Percentiles rank a stretch among this genome's conserved stretches.
These are phyloP conservation scores for Podarcis cretensis DNA, from an alignment of 2,113 vertebrate species.

Conservation along the genomic window DNA sequence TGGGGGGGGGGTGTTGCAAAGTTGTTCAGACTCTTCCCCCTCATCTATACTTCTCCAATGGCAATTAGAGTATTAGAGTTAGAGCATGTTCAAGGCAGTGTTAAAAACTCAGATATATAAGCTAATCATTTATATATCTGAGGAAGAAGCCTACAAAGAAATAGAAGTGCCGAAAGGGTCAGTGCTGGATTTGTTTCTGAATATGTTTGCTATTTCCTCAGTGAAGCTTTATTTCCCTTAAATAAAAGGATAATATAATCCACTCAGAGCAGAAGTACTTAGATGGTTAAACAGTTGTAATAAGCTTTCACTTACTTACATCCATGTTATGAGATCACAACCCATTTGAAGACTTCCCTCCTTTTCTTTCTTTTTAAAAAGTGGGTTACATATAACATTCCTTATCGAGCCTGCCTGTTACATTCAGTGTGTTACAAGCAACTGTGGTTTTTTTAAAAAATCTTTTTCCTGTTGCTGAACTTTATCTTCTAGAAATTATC, in stretches of 20 bases:
- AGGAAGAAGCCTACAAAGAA: neutral
- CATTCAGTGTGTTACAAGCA: conserved; percentile 38
- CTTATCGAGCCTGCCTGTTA: neutral
- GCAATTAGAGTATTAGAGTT: too few species aligned
- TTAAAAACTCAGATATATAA: neutral
- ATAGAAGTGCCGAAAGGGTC: neutral
- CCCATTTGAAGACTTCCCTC: neutral
- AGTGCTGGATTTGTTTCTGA: neutral
- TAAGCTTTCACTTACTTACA: neutral
- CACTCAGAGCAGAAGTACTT: neutral
- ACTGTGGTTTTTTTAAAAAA: conserved; percentile 27
- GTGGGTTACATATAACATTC: conserved; percentile 25
- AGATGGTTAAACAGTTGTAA: neutral
- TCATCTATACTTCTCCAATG: neutral
- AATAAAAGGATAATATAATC: neutral
- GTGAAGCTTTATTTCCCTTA: neutral
- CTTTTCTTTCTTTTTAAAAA: neutral
- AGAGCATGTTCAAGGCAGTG: neutral
- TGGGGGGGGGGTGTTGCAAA: too few species aligned
- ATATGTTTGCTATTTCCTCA: neutral
- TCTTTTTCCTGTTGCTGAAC: conserved; percentile 33
- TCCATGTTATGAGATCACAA: neutral
- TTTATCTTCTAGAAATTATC: conserved; percentile 49
- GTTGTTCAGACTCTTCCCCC: neutral
- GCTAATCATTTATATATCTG: neutral